These are phyloP conservation scores for Theocolax elegans DNA, from an alignment of 1,140 invertebrate genomes.

Conservation along the genomic window DNA sequence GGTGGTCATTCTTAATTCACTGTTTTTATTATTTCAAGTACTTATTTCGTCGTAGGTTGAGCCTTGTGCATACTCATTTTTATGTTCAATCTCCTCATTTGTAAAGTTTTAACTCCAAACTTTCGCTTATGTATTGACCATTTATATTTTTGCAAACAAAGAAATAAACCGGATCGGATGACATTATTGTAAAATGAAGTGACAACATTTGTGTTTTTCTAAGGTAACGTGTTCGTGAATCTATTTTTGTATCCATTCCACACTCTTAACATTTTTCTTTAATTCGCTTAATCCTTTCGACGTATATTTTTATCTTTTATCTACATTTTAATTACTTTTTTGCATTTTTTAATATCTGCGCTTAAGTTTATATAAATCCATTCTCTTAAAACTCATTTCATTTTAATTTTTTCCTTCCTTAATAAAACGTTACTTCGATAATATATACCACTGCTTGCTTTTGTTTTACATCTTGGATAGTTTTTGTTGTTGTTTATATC, in stretches of 20 bases:
- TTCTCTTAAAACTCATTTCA: constrained; percentile 8
- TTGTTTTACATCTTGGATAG: constrained; percentile 24
- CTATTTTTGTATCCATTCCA: constrained; percentile 2
- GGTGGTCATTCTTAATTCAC: constrained; percentile 58
- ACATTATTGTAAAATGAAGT: constrained; percentile 9
- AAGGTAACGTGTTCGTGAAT: neutral
- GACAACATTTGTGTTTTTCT: neutral
- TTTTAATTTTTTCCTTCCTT: neutral
- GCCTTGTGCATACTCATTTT: constrained; percentile 34
- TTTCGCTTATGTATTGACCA: constrained; percentile 25
- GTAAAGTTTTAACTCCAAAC: too few species aligned
- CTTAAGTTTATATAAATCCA: constrained; percentile 28
- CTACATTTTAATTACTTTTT: constrained; percentile 32
- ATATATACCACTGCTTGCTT: constrained; percentile 27
- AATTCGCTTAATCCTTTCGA: neutral
- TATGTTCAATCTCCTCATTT: neutral
- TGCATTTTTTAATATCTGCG: constrained; percentile 30
- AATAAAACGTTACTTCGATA: constrained; percentile 24
- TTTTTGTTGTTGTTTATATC: neutral
- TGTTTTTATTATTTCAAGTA: too few species aligned
- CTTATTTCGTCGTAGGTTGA: too few species aligned
- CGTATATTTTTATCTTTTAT: constrained; percentile 19
- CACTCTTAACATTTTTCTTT: constrained; percentile 23
- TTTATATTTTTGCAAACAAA: constrained; percentile 46
- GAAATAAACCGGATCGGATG: neutral